Percentiles rank a stretch among this genome's conserved stretches.
These are phyloP conservation scores for Marcusenius ussheri DNA, from an alignment of 2,113 vertebrate species.

Conservation along the genomic window DNA sequence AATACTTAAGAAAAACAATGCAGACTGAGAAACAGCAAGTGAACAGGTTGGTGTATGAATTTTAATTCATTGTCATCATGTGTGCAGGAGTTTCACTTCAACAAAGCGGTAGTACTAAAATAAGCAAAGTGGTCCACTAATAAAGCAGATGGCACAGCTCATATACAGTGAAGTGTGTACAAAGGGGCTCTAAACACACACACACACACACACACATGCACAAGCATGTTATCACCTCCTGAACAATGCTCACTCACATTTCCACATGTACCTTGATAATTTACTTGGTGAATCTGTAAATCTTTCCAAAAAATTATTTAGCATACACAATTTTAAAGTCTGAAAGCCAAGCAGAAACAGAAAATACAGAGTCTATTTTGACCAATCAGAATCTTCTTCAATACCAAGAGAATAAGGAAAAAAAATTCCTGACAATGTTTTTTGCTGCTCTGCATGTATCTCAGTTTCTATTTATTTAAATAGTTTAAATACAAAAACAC, in stretches of 20 bases:
- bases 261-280: not conserved
- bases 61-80: constrained; percentile 51
- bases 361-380: too few species aligned
- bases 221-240: not conserved
- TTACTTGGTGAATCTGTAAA: not conserved
- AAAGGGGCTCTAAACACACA: not conserved
- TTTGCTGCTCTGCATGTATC: not conserved
- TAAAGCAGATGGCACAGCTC: constrained; percentile 12
- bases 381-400: not conserved
- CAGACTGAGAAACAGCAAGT: constrained; percentile 5
- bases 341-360: not conserved
- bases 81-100: constrained; percentile 26
- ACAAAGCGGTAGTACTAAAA: constrained; percentile 5
- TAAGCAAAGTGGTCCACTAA: not conserved
- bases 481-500: not conserved
- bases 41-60: constrained; percentile 14
- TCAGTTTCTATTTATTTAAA: not conserved
- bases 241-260: not conserved
- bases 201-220: not conserved
- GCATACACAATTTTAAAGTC: not conserved
- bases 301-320: not conserved
- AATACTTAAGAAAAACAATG: not conserved
- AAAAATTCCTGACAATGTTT: not conserved
- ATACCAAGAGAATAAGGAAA: not conserved
- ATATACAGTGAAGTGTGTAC: not conserved